phyloP scores from a whole-genome alignment of 2,797 vertebrate genomes.

The Crax fasciolata region DNA sequence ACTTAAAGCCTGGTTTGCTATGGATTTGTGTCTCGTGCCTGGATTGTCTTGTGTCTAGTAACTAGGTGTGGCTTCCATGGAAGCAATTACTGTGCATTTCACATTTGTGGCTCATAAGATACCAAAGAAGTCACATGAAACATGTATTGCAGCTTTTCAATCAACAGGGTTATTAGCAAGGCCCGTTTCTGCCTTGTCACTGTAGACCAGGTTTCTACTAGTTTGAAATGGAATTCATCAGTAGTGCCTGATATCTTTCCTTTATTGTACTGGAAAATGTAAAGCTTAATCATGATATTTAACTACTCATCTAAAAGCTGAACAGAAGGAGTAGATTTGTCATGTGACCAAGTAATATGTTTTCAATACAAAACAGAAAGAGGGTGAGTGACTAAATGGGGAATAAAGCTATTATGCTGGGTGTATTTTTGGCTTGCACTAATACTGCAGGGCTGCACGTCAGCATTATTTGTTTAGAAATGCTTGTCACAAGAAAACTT shows the following conservation, averaged over 20 bases:
- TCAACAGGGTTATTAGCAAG: neutral
- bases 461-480: conserved; percentile 67
- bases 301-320: neutral
- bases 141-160: conserved; percentile 11
- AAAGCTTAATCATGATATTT: neutral
- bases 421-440: conserved; percentile 47
- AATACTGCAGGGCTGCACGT: conserved; percentile 12
- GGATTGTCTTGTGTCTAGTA: neutral
- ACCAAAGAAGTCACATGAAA: neutral
- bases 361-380: conserved; percentile 37
- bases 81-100: neutral
- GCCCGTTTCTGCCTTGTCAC: neutral
- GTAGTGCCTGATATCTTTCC: neutral
- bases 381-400: conserved; percentile 39
- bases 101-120: neutral
- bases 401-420: conserved; percentile 34
- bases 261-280: neutral
- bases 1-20: neutral
- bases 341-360: conserved; percentile 15
- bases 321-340: neutral
- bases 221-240: neutral
- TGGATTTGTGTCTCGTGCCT: neutral
- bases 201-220: neutral
- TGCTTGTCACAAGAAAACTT: conserved; percentile 69
- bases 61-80: conserved; percentile 16